Percentiles rank a stretch among this genome's conserved stretches.
phyloP scores from a whole-genome alignment of 2,113 vertebrate genomes.

The Taurulus bubalis region DNA sequence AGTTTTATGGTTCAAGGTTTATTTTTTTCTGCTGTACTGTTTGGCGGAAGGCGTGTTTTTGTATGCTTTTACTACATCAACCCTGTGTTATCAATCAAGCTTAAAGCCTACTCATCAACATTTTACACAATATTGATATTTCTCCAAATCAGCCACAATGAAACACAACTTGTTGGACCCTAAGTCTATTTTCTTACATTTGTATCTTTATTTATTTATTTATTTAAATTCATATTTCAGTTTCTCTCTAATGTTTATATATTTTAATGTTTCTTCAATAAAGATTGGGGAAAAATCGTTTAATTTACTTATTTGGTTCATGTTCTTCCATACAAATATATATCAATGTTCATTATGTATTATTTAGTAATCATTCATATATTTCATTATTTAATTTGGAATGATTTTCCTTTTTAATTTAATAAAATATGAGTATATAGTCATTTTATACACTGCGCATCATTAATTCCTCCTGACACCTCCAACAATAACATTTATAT shows the following conservation, averaged over 20 bases:
- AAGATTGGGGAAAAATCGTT: neutral
- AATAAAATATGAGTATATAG: neutral
- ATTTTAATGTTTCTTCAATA: neutral
- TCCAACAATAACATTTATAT: too few relatives aligned
- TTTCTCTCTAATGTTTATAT: neutral
- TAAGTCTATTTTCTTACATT: neutral
- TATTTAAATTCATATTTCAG: neutral
- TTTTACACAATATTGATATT: neutral
- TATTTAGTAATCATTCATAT: neutral
- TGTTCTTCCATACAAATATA: neutral
- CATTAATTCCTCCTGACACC: too few relatives aligned
- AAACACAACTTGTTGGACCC: neutral
- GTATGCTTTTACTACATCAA: neutral
- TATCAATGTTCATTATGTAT: neutral
- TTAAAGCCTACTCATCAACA: neutral
- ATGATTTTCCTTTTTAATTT: neutral
- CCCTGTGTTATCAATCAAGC: neutral
- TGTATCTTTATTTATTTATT: neutral
- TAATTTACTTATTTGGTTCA: neutral
- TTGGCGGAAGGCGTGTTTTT: neutral
- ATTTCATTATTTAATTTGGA: neutral
- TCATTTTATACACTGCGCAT: neutral
- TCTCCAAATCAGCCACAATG: neutral
- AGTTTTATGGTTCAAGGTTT: conserved; percentile 21
- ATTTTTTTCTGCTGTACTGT: neutral